phyloP scores from a whole-genome alignment of 2,888 invertebrate species.

The Rotaria socialis region DNA sequence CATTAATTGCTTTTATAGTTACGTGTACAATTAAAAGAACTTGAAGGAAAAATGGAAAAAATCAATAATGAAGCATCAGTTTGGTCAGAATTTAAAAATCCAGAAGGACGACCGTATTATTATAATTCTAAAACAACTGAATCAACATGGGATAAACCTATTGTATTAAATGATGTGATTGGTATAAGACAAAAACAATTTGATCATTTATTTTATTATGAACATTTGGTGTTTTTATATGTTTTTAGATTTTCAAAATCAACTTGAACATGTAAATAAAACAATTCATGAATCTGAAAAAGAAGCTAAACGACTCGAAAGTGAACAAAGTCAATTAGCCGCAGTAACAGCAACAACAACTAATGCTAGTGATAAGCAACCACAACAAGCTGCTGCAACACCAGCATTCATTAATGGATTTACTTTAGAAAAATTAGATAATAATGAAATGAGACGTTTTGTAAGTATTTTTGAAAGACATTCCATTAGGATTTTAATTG shows the following conservation, averaged over 20 bases:
- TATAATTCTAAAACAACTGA: conserved; percentile 43
- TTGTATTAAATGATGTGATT: conserved; percentile 37
- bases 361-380: neutral
- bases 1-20: neutral
- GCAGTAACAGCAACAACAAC: neutral
- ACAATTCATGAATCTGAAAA: conserved; percentile 19
- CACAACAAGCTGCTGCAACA: neutral
- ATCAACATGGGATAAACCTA: conserved; percentile 45
- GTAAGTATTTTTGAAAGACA: neutral
- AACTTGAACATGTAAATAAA: conserved; percentile 25
- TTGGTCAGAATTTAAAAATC: conserved; percentile 40
- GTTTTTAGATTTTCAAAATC: neutral
- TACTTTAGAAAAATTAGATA: conserved; percentile 6
- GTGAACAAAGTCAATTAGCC: neutral
- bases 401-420: neutral
- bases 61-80: conserved; percentile 11
- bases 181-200: neutral
- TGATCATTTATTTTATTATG: neutral
- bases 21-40: conserved; percentile 31
- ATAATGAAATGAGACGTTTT: neutral
- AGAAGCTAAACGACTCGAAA: conserved; percentile 26
- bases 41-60: conserved; percentile 39
- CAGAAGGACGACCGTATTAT: conserved; percentile 43
- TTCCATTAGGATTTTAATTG: too few relatives aligned
- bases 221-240: neutral